These are phyloP conservation scores for Eupithecia pulchellata DNA, from an alignment of 2,888 invertebrate species.

Conservation along the genomic window DNA sequence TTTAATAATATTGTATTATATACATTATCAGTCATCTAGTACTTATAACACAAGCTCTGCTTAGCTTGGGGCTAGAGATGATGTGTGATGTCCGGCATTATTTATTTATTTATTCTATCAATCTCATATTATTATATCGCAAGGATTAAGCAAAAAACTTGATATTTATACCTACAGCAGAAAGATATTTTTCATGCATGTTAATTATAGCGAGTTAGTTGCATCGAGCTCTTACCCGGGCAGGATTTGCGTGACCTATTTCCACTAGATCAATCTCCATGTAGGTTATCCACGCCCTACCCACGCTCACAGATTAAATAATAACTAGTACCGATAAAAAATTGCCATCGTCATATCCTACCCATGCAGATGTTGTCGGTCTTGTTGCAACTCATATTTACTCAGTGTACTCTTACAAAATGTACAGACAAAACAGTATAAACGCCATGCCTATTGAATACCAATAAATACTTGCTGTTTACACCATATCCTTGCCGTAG, in stretches of 20 bases:
- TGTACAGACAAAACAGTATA: too few species aligned
- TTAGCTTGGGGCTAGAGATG: too few species aligned
- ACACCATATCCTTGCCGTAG: too few species aligned
- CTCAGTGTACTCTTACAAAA: background rate
- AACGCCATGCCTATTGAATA: too few species aligned
- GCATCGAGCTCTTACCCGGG: conserved; percentile 20
- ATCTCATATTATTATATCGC: too few species aligned
- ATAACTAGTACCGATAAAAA: conserved; percentile 6
- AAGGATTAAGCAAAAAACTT: background rate
- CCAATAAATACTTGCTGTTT: background rate
- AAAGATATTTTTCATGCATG: background rate
- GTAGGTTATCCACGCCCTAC: conserved; percentile 28
- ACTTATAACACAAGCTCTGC: too few species aligned
- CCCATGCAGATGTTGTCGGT: background rate
- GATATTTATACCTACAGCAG: background rate
- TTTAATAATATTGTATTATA: too few species aligned
- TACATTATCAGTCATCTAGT: too few species aligned
- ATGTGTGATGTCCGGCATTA: too few species aligned
- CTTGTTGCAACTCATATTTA: background rate
- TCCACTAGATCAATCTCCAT: conserved; percentile 32
- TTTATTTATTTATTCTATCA: too few species aligned
- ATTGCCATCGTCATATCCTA: background rate
- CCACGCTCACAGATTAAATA: conserved; percentile 18
- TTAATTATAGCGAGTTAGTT: conserved; percentile 15
- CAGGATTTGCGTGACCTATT: conserved; percentile 39